These are phyloP conservation scores for Ethmia dodecea DNA, from an alignment of 2,888 invertebrate genomes.

Conservation along the genomic window DNA sequence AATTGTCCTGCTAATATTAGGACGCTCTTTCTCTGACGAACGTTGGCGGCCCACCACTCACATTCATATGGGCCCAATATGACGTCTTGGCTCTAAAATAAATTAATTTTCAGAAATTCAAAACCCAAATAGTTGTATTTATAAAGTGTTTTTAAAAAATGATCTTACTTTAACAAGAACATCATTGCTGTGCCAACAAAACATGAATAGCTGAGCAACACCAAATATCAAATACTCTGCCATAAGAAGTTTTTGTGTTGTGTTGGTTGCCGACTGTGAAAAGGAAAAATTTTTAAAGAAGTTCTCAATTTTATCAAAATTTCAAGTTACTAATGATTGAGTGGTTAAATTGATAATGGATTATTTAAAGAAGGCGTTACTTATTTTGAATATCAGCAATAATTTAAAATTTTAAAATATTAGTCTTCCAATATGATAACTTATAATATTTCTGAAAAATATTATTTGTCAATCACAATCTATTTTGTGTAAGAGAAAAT, in stretches of 20 bases:
- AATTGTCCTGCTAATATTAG: conserved; percentile 49
- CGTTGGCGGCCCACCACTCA: conserved; percentile 44
- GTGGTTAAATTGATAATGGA: no score
- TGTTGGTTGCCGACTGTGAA: conserved; percentile 43
- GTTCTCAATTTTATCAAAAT: no score
- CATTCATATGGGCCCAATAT: conserved; percentile 54
- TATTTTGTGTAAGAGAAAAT: no score
- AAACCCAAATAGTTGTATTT: background rate
- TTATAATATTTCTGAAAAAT: no score
- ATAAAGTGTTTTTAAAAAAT: background rate
- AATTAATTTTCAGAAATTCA: background rate
- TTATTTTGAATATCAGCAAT: no score
- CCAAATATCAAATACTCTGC: conserved; percentile 62
- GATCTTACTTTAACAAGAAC: conserved; percentile 50
- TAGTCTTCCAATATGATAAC: no score
- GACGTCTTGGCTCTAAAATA: conserved; percentile 41
- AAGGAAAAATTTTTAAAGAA: no score
- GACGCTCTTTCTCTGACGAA: conserved; percentile 35
- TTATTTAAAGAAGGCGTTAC: no score
- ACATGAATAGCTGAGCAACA: conserved; percentile 54
- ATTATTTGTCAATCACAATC: no score
- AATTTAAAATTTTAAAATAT: no score
- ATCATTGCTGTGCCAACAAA: conserved; percentile 64
- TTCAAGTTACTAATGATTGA: no score
- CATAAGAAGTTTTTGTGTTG: conserved; percentile 49